Base-by-base conservation (phyloP, 2,797 vertebrate species). In the Sebastes ruberrimus region DNA sequence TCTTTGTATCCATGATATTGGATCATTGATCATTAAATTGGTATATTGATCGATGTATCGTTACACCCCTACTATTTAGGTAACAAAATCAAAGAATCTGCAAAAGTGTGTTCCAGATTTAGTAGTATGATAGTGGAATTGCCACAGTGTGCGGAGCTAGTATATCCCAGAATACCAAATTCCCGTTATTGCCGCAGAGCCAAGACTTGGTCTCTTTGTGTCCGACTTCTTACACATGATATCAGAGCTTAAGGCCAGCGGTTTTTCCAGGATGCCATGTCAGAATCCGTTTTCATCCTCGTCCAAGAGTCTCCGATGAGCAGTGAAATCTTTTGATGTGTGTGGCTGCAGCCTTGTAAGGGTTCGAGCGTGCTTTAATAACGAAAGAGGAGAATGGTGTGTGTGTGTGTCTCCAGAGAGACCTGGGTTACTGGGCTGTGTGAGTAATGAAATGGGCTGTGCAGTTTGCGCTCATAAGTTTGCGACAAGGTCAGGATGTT, bases 401-500 rank as follows among this genome's bases (percentile, higher is more conserved):
- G 61, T 74, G 67, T 46, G 42, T 52, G 49, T 53, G 49, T 82
- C 32, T 59, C 66, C 55, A 11, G 64, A 76, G 59, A 71, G 4
- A 6, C 59, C 4, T 13, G 49, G 59, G 78, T 86, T 78, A 80
- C 52, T 76, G 67, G 70, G 18, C 49, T 67, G 69, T 76, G 78
- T 71, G 71, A 57, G 83, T 78, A 77, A 88, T 90, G 77, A 88
- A 88, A 83, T 72, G 75, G 38, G 66, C 81, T 69, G 66, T 67
- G 76, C 35, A 75, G 80, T 87, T 86, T 69, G 59, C 5, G 57
- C 71, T 79, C 77, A 83, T 84, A 88, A 81, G 80, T 73, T 79
- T 87, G 76, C 84, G 77, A 86, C 81, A 70, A 88, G 89, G 90
- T 93, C 87, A 79, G 79, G 64, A 79, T 81, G 88, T 75, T 69